phyloP scores from a whole-genome alignment of 2,797 vertebrate species.

The Rhadinocentrus ornatus region DNA sequence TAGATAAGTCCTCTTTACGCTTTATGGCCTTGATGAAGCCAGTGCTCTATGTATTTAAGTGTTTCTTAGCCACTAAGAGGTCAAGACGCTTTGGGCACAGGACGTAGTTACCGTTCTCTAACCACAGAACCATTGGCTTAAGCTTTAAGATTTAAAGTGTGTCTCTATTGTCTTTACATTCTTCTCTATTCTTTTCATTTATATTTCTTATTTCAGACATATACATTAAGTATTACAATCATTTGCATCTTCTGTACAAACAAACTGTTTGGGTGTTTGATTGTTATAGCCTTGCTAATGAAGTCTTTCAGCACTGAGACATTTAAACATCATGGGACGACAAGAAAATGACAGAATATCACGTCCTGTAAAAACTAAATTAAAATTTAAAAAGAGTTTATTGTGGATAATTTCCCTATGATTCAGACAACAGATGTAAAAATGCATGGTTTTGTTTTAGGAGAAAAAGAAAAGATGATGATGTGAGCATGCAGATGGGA shows the following conservation, averaged over 20 bases:
- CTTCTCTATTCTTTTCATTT: not conserved
- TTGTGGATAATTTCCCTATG: conserved; percentile 11
- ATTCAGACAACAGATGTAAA: conserved; percentile 28
- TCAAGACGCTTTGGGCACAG: conserved; percentile 71
- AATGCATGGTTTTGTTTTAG: conserved; percentile 15
- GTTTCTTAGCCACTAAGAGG: conserved; percentile 75
- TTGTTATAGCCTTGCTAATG: too few relatives aligned
- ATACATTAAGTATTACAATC: conserved; percentile 34
- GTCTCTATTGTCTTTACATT: conserved; percentile 43
- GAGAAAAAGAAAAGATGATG: conserved; percentile 13
- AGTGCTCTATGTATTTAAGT: conserved; percentile 78
- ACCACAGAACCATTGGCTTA: conserved; percentile 70
- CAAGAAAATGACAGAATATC: not conserved
- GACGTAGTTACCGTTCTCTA: conserved; percentile 75
- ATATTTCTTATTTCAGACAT: conserved; percentile 11
- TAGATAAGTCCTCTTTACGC: conserved; percentile 69
- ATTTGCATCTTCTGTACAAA: not conserved
- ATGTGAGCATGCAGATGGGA: conserved; percentile 75
- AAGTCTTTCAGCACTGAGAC: too few relatives aligned
- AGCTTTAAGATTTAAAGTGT: conserved; percentile 55
- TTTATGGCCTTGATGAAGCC: conserved; percentile 75
- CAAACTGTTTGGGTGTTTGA: too few relatives aligned
- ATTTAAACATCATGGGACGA: not conserved
- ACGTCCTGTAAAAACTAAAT: not conserved
- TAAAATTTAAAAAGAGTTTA: not conserved